These are phyloP conservation scores for Procambarus clarkii DNA, from an alignment of 1,140 invertebrate species.

Conservation along the genomic window DNA sequence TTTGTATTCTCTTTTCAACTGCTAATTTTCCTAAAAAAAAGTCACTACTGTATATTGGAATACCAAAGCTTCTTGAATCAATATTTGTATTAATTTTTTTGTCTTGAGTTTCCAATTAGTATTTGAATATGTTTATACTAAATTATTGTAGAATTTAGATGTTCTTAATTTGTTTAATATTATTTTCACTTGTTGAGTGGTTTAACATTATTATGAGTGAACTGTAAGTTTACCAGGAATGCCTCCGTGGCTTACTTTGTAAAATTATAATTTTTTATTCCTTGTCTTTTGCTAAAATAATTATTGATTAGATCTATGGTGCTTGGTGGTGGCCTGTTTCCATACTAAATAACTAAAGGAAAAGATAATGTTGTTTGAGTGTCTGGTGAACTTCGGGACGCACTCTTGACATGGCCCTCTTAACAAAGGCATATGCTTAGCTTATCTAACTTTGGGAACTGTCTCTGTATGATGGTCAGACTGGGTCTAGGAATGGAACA, in stretches of 20 bases:
- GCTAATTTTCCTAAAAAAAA: neutral
- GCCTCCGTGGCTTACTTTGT: neutral
- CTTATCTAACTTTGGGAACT: constrained; percentile 41
- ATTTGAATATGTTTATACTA: neutral
- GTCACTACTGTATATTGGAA: too few relatives aligned
- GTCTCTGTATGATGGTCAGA: constrained; percentile 45
- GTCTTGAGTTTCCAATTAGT: neutral
- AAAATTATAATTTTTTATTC: neutral
- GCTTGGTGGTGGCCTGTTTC: neutral
- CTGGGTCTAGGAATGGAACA: constrained; percentile 35
- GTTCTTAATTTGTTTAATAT: neutral
- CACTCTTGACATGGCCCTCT: constrained; percentile 9
- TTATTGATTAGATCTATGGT: neutral
- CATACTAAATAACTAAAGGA: neutral
- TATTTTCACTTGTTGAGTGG: neutral
- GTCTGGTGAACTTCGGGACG: neutral
- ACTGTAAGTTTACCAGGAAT: neutral
- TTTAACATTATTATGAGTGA: neutral
- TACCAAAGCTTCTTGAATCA: too few relatives aligned
- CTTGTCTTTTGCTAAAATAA: neutral
- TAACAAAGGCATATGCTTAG: constrained; percentile 20
- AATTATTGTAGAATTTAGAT: neutral
- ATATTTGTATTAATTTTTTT: too few relatives aligned
- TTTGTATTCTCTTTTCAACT: neutral
- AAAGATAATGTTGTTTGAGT: neutral